Evolutionary conservation across 2,888 invertebrate species (phyloP).

Genomic region (Melitaea athalia): DNA sequence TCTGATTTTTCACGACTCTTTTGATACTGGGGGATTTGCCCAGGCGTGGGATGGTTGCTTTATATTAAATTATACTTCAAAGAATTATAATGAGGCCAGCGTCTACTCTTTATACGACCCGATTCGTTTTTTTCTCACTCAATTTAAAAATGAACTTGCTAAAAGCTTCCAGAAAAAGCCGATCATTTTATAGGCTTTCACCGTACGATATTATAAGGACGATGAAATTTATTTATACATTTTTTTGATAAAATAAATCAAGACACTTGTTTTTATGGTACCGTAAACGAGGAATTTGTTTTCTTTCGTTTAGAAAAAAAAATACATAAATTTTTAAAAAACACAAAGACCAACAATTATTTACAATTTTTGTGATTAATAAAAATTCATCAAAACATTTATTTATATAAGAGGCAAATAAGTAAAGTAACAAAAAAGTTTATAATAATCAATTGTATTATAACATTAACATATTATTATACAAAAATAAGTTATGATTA

Average conservation of each 20-base stretch:
- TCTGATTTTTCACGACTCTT: too few relatives aligned
- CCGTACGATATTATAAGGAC: conserved; percentile 13
- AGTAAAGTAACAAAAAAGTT: too few relatives aligned
- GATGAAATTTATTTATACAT: conserved; percentile 8
- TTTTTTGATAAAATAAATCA: conserved; percentile 9
- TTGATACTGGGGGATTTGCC: not conserved
- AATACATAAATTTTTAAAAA: too few relatives aligned
- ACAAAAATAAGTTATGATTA: too few relatives aligned
- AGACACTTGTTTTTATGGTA: not conserved
- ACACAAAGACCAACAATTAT: too few relatives aligned
- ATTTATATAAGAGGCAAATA: too few relatives aligned
- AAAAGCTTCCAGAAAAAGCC: conserved; percentile 17
- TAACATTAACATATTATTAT: too few relatives aligned
- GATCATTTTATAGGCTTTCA: conserved; percentile 24
- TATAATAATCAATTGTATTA: too few relatives aligned
- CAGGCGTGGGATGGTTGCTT: not conserved
- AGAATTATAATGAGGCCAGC: conserved; percentile 6
- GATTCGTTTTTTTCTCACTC: conserved; percentile 22
- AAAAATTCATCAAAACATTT: too few relatives aligned
- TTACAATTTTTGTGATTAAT: too few relatives aligned
- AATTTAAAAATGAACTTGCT: conserved; percentile 20
- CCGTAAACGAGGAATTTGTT: not conserved
- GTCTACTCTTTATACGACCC: not conserved
- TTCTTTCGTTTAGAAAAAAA: not conserved
- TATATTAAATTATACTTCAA: not conserved